Evolutionary conservation across 2,888 invertebrate species (phyloP), one percentile per base, ranked within the genome.

Genomic region (Pterobdella sp.): DNA sequence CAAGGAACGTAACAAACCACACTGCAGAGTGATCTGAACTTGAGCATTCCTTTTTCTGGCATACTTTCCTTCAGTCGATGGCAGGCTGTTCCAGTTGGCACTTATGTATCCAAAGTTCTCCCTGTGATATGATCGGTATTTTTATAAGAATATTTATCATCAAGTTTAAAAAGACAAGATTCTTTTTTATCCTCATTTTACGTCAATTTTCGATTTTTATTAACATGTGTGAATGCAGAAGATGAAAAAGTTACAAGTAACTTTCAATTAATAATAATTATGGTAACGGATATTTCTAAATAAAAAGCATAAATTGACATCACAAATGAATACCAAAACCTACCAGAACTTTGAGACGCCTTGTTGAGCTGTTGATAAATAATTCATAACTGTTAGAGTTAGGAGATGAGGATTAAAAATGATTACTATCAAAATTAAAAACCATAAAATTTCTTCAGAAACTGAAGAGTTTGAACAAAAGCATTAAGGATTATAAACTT

Each of bases 61-160:
- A 77, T 78, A 85, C 76, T 82, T 82, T 3, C 79, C 77, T 34
- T 85, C 85, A 42, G 79, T 75, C 49, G 84, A 82, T 1, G 85
- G 84, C 2, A 80, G 79, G 65, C 81, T 82, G 63, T 81, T 81
- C 82, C 84, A 84, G 74, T 80, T 79, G 32, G 80, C 78, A 74
- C 81, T 81, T 49, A 81, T 77, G 77, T 85, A 85, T 49, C 84
- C 84, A 79, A 82, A 84, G 72, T 79, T 79, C 76, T 82, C 82
- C 83, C 83, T 82, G 75, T n/a, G 76, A 36, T 26, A 76, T 60
- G 14, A 49, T 37, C n/a, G 1, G 4, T 0, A 32, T 65, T 14
- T n/a, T 26, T 4, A 34, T n/a, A n/a, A n/a, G n/a, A n/a, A n/a
- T n/a, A n/a, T n/a, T n/a, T n/a, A n/a, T n/a, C n/a, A n/a, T n/a